These are phyloP conservation scores for Oxyteleia sp. DNA, from an alignment of 2,888 invertebrate species.

Conservation along the genomic window DNA sequence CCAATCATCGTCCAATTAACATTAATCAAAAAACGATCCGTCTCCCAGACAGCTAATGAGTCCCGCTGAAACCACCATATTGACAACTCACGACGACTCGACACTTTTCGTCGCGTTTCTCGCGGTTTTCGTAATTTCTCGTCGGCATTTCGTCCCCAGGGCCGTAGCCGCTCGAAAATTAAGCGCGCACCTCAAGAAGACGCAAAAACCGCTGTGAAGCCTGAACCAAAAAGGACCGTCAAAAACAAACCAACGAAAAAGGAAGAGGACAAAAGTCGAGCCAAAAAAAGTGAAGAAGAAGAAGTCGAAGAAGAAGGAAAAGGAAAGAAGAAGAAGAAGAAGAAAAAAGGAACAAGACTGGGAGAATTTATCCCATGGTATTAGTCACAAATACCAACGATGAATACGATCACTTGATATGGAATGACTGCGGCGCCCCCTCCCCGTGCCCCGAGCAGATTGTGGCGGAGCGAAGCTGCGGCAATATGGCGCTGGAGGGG, in stretches of 20 bases:
- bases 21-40: conserved; percentile 5
- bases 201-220: neutral
- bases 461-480: conserved; percentile 63
- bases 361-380: conserved; percentile 35
- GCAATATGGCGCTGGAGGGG: conserved; percentile 82
- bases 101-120: conserved; percentile 2
- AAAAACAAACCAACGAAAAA: conserved; percentile 1
- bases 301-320: conserved; percentile 8
- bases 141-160: conserved; percentile 4
- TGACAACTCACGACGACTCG: conserved; percentile 23
- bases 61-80: neutral
- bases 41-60: conserved; percentile 2
- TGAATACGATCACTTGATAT: conserved; percentile 63
- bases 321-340: conserved; percentile 8
- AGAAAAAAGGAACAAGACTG: conserved; percentile 27
- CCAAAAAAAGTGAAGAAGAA: no score
- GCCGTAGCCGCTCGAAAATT: neutral
- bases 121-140: conserved; percentile 8
- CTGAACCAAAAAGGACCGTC: neutral
- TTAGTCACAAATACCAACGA: conserved; percentile 61
- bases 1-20: conserved; percentile 23
- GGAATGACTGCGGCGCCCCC: conserved; percentile 53
- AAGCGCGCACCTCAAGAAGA: neutral
- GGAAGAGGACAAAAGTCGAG: no score
- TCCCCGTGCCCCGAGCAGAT: conserved; percentile 50